Percentiles rank a stretch among this genome's conserved stretches.
Evolutionary conservation across 2,888 invertebrate species (phyloP).

Genomic region (Pyrgus malvae): DNA sequence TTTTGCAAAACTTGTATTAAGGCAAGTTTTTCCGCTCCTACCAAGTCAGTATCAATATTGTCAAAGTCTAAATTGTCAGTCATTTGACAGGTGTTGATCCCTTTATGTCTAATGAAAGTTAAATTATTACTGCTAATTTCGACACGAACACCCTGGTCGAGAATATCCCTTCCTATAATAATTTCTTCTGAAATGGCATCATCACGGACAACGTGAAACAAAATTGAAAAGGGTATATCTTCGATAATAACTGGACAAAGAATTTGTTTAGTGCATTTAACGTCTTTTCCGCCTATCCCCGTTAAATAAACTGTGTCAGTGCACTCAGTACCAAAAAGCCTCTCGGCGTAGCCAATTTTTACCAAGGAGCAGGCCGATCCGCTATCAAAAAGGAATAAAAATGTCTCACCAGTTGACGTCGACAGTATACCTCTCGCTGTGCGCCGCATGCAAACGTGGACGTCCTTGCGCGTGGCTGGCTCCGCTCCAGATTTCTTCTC

Average conservation of each 20-base stretch:
- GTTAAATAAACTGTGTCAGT: constrained; percentile 30
- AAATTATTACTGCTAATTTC: too few species aligned
- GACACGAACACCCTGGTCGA: constrained; percentile 16
- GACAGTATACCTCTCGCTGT: not conserved
- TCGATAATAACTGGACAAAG: constrained; percentile 21
- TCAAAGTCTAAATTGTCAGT: not conserved
- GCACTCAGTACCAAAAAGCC: constrained; percentile 28
- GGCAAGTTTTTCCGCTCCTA: not conserved
- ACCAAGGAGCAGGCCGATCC: constrained; percentile 25
- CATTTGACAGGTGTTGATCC: not conserved
- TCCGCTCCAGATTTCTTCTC: not conserved
- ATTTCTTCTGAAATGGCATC: too few species aligned
- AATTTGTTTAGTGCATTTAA: too few species aligned
- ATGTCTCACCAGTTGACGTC: constrained; percentile 20
- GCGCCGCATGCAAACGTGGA: not conserved
- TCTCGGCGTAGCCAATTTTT: constrained; percentile 9
- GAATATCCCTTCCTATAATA: constrained; percentile 27
- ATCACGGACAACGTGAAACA: too few species aligned
- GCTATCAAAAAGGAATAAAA: constrained; percentile 23
- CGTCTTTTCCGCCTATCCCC: constrained; percentile 31
- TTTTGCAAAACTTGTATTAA: not conserved
- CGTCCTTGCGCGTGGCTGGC: not conserved
- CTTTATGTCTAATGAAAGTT: not conserved
- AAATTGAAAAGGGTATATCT: too few species aligned
- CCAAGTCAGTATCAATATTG: not conserved